These are phyloP conservation scores for Trissoscelio sp. DNA, from an alignment of 2,888 invertebrate genomes.

Conservation along the genomic window DNA sequence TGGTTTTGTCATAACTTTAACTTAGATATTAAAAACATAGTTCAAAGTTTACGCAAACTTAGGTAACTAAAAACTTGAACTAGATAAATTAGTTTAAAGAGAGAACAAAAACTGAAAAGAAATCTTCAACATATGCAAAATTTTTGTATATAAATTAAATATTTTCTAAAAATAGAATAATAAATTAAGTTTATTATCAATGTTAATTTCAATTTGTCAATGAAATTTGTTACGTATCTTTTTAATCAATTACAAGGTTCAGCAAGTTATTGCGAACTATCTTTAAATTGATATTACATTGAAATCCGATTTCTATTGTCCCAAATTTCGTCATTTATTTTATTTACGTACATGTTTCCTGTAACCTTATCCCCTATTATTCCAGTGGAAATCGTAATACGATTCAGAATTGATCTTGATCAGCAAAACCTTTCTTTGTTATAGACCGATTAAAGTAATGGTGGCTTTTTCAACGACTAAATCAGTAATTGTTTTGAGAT, in stretches of 20 bases:
- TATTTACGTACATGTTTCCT: neutral
- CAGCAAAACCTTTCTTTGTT: conserved; percentile 14
- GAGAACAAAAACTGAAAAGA: neutral
- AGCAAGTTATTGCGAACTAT: conserved; percentile 1
- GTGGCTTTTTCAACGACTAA: neutral
- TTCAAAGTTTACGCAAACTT: neutral
- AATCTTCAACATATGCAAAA: neutral
- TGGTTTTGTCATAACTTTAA: neutral
- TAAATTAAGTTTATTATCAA: neutral
- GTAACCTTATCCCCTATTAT: conserved; percentile 8
- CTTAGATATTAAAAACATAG: conserved; percentile 2
- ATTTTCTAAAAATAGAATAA: neutral
- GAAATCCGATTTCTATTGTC: neutral
- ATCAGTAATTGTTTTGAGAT: conserved; percentile 11
- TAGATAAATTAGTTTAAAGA: neutral
- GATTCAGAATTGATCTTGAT: conserved; percentile 7
- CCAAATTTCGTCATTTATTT: conserved; percentile 2
- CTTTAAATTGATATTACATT: conserved; percentile 10
- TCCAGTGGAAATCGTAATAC: conserved; percentile 4
- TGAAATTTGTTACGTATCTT: neutral
- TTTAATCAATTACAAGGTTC: conserved; percentile 1
- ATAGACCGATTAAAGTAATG: conserved; percentile 5
- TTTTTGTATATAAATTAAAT: neutral
- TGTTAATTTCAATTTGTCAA: neutral
- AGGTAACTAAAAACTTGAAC: neutral